Percentiles rank a stretch among this genome's conserved stretches.
Evolutionary conservation across 2,797 vertebrate genomes (phyloP).

Genomic region (Aldrovandia affinis): DNA sequence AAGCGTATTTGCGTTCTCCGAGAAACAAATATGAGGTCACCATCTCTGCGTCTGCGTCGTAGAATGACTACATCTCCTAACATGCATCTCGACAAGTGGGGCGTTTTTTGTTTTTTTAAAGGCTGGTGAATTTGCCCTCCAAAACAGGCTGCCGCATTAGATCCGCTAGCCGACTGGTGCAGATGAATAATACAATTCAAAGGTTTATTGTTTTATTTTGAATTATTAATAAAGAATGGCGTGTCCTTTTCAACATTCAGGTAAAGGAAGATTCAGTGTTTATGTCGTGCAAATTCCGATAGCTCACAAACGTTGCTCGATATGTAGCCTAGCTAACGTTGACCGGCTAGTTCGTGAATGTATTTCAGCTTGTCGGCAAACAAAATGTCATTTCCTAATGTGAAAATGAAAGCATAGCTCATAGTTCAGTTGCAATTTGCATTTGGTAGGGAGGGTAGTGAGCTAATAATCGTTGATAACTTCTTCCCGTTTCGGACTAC

Average conservation of each 20-base stretch:
- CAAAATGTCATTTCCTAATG: background rate
- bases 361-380: background rate
- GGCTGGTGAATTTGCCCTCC: background rate
- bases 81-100: slow-evolving; percentile 31
- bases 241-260: slow-evolving; percentile 56
- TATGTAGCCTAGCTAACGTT: background rate
- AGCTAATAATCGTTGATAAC: background rate
- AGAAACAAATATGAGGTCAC: too few species aligned
- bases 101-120: background rate
- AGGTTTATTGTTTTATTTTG: background rate
- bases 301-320: background rate
- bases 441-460: background rate
- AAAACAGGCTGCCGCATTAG: slow-evolving; percentile 30
- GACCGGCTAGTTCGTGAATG: background rate
- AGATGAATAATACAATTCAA: background rate
- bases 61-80: slow-evolving; percentile 64
- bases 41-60: background rate
- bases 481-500: background rate
- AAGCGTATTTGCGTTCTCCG: too few species aligned
- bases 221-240: slow-evolving; percentile 56
- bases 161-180: background rate
- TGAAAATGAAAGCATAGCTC: background rate
- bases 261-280: slow-evolving; percentile 33
- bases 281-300: too few species aligned
- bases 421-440: background rate